Evolutionary conservation across 2,113 vertebrate species (phyloP).

Genomic region (Herpailurus yagouaroundi): DNA sequence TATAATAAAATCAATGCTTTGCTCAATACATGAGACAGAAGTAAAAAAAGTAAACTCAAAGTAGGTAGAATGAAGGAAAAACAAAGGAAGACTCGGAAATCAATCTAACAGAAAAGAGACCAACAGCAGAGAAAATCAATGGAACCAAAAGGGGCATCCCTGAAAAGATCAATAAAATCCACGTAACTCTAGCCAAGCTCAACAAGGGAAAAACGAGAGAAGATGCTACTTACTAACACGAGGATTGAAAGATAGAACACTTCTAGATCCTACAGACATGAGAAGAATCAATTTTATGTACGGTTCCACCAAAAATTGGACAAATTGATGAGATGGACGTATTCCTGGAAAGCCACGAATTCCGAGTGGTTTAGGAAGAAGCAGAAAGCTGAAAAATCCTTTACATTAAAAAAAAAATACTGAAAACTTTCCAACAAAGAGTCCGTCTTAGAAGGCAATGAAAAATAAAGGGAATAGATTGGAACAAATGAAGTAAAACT

Average conservation of each 20-base stretch:
- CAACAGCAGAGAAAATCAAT: background rate
- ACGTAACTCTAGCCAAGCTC: background rate
- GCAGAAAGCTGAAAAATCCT: background rate
- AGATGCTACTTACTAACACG: background rate
- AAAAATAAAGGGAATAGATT: background rate
- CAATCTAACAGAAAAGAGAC: background rate
- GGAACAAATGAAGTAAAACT: background rate
- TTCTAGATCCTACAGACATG: background rate
- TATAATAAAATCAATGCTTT: background rate
- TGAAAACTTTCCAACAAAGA: background rate
- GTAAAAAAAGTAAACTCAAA: background rate
- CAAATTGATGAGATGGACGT: background rate
- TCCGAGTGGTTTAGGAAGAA: background rate
- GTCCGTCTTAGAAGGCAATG: background rate
- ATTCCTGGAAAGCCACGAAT: background rate
- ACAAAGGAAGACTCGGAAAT: background rate
- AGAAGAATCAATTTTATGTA: background rate
- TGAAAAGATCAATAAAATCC: background rate
- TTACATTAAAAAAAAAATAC: background rate
- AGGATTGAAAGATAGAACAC: background rate
- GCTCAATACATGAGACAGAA: background rate
- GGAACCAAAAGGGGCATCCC: background rate
- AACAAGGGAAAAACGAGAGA: background rate
- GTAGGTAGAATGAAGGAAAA: background rate
- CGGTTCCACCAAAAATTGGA: background rate